phyloP scores from a whole-genome alignment of 2,113 vertebrate genomes.

The Tyrannus savana region DNA sequence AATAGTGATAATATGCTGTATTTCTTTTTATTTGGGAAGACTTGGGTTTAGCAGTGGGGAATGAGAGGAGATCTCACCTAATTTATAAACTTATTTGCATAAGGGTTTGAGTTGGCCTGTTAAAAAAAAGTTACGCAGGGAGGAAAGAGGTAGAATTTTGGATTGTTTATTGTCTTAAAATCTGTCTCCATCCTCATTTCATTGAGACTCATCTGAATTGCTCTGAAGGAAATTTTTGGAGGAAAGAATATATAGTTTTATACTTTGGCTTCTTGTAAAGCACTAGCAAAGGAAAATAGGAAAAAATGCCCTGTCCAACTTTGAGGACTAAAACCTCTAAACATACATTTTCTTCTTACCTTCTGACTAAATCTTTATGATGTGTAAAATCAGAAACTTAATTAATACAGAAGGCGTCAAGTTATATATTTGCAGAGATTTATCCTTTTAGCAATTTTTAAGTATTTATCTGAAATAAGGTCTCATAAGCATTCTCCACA shows the following conservation, averaged over 20 bases:
- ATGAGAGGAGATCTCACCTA: conserved; percentile 45
- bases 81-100: conserved; percentile 18
- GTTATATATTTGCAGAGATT: conserved; percentile 14
- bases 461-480: conserved; percentile 25
- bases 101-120: conserved; percentile 50
- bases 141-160: not conserved
- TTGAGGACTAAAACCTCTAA: not conserved
- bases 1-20: conserved; percentile 49
- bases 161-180: not conserved
- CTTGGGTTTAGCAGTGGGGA: conserved; percentile 51
- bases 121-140: not conserved
- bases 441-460: conserved; percentile 3
- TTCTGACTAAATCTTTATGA: conserved; percentile 20
- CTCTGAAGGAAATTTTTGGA: not conserved
- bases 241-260: conserved; percentile 30
- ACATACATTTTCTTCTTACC: not conserved
- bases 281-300: not conserved
- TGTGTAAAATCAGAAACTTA: conserved; percentile 41
- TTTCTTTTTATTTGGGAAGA: conserved; percentile 16
- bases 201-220: not conserved
- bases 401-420: conserved; percentile 8
- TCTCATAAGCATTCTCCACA: conserved; percentile 26
- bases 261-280: not conserved
- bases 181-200: conserved; percentile 46
- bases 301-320: not conserved